Percentiles rank a stretch among this genome's conserved stretches.
Conservation (phyloP, 2,888 invertebrate species). For the Osedax fenrisi region DNA sequence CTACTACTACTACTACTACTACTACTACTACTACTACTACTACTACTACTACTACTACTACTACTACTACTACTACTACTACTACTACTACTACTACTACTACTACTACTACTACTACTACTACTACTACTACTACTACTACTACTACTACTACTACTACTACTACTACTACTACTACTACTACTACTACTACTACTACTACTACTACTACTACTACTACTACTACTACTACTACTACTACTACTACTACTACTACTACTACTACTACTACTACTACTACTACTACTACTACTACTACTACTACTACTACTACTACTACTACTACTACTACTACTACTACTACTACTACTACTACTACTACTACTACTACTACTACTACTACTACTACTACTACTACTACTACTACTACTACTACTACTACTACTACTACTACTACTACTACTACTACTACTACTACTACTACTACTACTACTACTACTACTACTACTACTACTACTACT, state of each 20-base stretch:
- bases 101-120: neutral
- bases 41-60: conserved; percentile 2
- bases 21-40: neutral
- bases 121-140: neutral
- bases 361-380: conserved; percentile 2
- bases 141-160: conserved; percentile 2
- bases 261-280: neutral
- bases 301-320: neutral
- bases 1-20: neutral
- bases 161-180: neutral
- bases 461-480: conserved; percentile 10
- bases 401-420: neutral
- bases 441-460: conserved; percentile 5
- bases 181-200: neutral
- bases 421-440: neutral
- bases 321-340: neutral
- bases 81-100: conserved; percentile 2
- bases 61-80: neutral
- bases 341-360: neutral
- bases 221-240: neutral
- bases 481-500: conserved; percentile 6
- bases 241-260: neutral
- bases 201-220: neutral
- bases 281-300: neutral
- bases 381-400: conserved; percentile 6